phyloP scores from a whole-genome alignment of 2,888 invertebrate species.

The Papilio protenor region DNA sequence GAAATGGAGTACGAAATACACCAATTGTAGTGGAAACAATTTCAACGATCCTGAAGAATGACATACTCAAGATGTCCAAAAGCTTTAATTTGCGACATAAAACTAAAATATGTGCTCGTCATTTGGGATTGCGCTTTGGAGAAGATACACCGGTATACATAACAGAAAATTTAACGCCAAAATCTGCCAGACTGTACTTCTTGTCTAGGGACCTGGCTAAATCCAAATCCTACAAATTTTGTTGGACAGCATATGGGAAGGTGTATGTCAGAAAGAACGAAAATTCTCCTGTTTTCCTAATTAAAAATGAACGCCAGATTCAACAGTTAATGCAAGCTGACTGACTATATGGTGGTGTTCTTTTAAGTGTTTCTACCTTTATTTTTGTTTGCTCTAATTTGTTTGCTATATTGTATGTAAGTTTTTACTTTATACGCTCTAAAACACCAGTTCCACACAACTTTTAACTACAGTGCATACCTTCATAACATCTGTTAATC shows the following conservation, averaged over 20 bases:
- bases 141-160: not conserved
- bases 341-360: slow-evolving; percentile 2
- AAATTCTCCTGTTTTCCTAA: slow-evolving; percentile 39
- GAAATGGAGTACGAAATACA: slow-evolving; percentile 33
- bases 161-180: slow-evolving; percentile 41
- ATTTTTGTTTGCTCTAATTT: not conserved
- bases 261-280: slow-evolving; percentile 39
- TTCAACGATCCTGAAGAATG: slow-evolving; percentile 45
- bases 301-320: slow-evolving; percentile 40
- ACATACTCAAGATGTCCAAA: slow-evolving; percentile 45
- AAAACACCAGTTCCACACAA: no score
- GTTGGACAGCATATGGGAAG: slow-evolving; percentile 46
- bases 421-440: no score
- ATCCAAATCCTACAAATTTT: slow-evolving; percentile 45
- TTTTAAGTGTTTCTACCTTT: not conserved
- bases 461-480: no score
- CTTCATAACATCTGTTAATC: no score
- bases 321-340: slow-evolving; percentile 26
- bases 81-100: slow-evolving; percentile 44
- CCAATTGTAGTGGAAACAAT: slow-evolving; percentile 47
- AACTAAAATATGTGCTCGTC: slow-evolving; percentile 44
- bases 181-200: slow-evolving; percentile 30
- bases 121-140: slow-evolving; percentile 30
- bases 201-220: not conserved
- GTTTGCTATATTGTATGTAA: not conserved